Conservation (phyloP, 1,140 invertebrate species). For the Eupeodes corollae region DNA sequence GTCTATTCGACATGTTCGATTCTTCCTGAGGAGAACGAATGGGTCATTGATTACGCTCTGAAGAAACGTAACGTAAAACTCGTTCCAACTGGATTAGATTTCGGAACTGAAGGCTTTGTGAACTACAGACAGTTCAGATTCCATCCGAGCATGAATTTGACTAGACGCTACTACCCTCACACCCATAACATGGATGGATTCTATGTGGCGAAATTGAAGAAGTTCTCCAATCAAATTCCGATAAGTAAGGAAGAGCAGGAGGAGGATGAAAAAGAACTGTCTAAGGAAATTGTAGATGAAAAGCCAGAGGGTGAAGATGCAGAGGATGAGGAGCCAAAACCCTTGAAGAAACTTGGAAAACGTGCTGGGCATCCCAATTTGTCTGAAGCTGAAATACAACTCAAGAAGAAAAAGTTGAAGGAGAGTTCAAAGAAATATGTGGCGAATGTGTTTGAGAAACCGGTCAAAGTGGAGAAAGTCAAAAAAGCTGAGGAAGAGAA, state of each 20-base stretch:
- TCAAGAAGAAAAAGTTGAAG: constrained; percentile 34
- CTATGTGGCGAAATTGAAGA: constrained; percentile 97
- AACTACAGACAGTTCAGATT: constrained; percentile 82
- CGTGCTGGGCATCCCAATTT: constrained; percentile 28
- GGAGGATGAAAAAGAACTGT: constrained; percentile 31
- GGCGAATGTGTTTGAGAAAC: constrained; percentile 34
- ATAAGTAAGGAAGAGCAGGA: constrained; percentile 44
- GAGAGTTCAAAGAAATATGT: constrained; percentile 34
- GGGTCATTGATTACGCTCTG: constrained; percentile 90
- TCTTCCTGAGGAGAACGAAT: constrained; percentile 97
- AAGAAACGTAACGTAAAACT: constrained; percentile 91
- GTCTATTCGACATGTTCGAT: constrained; percentile 99
- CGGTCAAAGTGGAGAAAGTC: constrained; percentile 27
- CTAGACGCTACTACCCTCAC: constrained; percentile 91
- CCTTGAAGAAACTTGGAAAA: constrained; percentile 25
- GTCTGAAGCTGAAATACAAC: constrained; percentile 21
- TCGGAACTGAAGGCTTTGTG: constrained; percentile 90
- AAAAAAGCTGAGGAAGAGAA: constrained; percentile 16
- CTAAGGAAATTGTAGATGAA: constrained; percentile 23
- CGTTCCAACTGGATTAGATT: constrained; percentile 84
- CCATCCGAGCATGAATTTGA: constrained; percentile 83
- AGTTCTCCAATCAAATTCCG: constrained; percentile 77
- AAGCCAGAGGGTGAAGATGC: constrained; percentile 28
- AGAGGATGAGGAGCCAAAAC: constrained; percentile 16
- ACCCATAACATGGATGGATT: constrained; percentile 99